Conservation (phyloP, 2,113 vertebrate species). For the Dasyornis broadbenti region DNA sequence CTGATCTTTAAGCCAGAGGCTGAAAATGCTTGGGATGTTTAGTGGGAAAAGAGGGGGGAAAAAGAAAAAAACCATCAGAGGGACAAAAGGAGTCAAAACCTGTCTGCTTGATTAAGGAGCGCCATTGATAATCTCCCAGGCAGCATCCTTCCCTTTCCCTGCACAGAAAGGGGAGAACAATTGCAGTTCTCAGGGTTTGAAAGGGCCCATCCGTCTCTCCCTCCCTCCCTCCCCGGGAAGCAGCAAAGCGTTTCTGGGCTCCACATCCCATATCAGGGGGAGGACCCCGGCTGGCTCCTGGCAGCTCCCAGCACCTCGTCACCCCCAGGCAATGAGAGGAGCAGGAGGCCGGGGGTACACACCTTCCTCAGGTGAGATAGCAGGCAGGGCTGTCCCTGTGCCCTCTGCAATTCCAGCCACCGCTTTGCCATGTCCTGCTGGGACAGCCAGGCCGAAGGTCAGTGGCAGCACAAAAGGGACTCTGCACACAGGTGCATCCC, state of each 20-base stretch:
- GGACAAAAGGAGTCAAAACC: slow-evolving; percentile 18
- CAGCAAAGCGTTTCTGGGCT: accelerated
- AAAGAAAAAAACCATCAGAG: not conserved
- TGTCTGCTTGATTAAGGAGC: not conserved
- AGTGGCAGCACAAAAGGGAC: not conserved
- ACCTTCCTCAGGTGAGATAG: no score
- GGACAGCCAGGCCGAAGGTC: not conserved
- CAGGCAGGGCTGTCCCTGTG: not conserved
- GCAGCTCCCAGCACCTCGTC: not conserved
- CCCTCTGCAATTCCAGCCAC: not conserved
- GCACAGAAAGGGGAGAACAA: not conserved
- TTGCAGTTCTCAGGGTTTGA: not conserved
- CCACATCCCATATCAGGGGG: accelerated
- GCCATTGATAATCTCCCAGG: not conserved
- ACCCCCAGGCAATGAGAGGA: accelerated
- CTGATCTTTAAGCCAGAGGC: not conserved
- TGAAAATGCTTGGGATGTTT: not conserved
- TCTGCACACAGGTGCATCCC: not conserved
- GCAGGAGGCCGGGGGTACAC: not conserved
- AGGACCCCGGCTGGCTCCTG: not conserved
- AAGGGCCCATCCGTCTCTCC: not conserved
- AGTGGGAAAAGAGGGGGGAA: not conserved
- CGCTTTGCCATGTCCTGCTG: not conserved
- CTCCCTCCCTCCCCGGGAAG: not conserved
- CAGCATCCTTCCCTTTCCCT: not conserved